Evolutionary conservation across 1,140 invertebrate species (phyloP), one percentile per base, ranked within the genome.

Genomic region (Yoshiicerus persimilis): DNA sequence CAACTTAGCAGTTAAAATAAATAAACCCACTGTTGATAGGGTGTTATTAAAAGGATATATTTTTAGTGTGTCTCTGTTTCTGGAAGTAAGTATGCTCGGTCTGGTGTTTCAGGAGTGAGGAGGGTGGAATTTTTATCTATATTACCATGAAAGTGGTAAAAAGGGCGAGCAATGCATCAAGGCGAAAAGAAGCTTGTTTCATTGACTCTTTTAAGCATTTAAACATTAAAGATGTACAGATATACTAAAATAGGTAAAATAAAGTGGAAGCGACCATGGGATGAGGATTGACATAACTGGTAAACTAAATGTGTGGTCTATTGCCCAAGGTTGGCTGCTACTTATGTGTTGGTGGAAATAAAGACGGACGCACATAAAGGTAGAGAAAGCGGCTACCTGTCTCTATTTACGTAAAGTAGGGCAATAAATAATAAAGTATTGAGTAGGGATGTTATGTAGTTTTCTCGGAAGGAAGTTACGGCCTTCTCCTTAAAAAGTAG

Each of bases 341-440:
- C 27, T 30, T 70, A 30, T 70, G 23, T 70, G 64, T 4, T 16
- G 8, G 64, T 30, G 10, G 27, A 70, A 27, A 30, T 70, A 70
- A n/a, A n/a, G n/a, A n/a, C 39, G 8, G 64, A 25, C 64, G 27
- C 23, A 25, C 64, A 70, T 25, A 70, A 27, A 70, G 47, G 3
- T 56, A 30, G 1, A 27, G 4, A 70, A 70, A 27, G 23, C 13
- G 25, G 27, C 10, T 30, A 70, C 10, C 64, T 70, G 13, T 25
- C 64, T 70, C 23, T 80, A 80, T 34, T 80, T 56, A 56, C 13
- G 13, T 56, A 56, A 56, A 56, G 47, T 56, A 56, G 47, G n/a
- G 75, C 75, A 80, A 80, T 80, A 80, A 80, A 80, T 80, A 80
- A 80, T 80, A 80, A 80, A 80, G 30, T 80, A 80, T 38, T 36